Conservation (phyloP, 2,113 vertebrate species). For the Anoplopoma fimbria region DNA sequence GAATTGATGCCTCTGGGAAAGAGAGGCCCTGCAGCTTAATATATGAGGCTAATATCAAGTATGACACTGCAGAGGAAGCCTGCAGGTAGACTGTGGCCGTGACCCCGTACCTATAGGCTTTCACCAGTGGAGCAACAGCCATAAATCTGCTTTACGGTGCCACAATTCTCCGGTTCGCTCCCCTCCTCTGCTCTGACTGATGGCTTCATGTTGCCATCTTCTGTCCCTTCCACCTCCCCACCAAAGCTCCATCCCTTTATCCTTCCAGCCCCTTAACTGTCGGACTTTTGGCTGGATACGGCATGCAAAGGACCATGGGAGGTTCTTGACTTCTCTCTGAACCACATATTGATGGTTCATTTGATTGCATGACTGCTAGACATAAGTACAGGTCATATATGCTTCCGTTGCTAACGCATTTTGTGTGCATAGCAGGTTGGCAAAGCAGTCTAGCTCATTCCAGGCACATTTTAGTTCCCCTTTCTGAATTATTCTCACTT, state of each 20-base stretch:
- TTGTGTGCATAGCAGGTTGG: conserved; percentile 3
- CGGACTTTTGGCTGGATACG: conserved; percentile 6
- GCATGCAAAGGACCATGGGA: conserved; percentile 29
- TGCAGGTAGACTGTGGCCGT: conserved; percentile 66
- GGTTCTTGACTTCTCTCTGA: conserved; percentile 53
- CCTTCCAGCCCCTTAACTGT: conserved; percentile 31
- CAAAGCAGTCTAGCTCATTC: background rate
- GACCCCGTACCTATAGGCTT: conserved; percentile 64
- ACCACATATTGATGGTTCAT: conserved; percentile 34
- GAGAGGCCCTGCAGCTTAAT: conserved; percentile 47
- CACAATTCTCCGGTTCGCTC: conserved; percentile 55
- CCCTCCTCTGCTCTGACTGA: conserved; percentile 58
- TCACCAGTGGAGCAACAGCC: conserved; percentile 55
- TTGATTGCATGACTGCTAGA: conserved; percentile 1
- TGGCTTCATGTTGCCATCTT: conserved; percentile 60
- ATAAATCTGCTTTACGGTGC: conserved; percentile 73
- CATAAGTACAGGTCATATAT: background rate
- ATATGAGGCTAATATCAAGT: conserved; percentile 60
- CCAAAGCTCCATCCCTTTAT: conserved; percentile 18
- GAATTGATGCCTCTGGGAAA: conserved; percentile 47
- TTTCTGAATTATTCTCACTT: background rate
- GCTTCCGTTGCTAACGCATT: conserved; percentile 2
- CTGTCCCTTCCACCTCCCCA: conserved; percentile 13
- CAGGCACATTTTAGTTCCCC: background rate
- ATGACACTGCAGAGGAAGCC: conserved; percentile 57